phyloP scores from a whole-genome alignment of 2,113 vertebrate species.

The Sakesphorus luctuosus region DNA sequence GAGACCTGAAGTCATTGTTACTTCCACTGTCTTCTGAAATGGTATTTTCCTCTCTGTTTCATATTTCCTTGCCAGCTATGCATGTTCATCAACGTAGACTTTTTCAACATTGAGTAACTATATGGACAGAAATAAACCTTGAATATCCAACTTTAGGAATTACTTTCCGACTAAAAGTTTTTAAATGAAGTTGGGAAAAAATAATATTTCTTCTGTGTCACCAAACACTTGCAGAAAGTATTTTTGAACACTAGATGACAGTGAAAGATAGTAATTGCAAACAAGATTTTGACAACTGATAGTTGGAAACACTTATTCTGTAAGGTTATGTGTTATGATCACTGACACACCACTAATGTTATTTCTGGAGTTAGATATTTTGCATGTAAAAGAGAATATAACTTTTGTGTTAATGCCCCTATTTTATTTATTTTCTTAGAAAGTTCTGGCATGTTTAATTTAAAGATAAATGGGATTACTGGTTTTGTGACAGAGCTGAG shows the following conservation, averaged over 20 bases:
- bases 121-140: background rate
- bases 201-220: background rate
- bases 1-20: background rate
- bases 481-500: background rate
- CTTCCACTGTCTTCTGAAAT: background rate
- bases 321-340: background rate
- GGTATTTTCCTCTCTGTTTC: background rate
- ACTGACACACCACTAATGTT: background rate
- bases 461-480: background rate
- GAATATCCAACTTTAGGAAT: background rate
- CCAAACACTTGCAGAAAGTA: background rate
- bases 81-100: background rate
- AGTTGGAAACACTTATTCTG: background rate
- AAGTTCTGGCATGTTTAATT: background rate
- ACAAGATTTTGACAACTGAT: background rate
- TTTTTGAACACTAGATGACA: slow-evolving; percentile 46
- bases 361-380: background rate
- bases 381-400: background rate
- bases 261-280: background rate
- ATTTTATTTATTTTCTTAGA: background rate
- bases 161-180: background rate
- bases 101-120: background rate
- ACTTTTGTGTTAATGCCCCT: background rate
- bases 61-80: background rate
- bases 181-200: background rate